Percentiles rank a stretch among this genome's conserved stretches.
phyloP scores from a whole-genome alignment of 2,113 vertebrate genomes.

The Tricholaema leucomelas region DNA sequence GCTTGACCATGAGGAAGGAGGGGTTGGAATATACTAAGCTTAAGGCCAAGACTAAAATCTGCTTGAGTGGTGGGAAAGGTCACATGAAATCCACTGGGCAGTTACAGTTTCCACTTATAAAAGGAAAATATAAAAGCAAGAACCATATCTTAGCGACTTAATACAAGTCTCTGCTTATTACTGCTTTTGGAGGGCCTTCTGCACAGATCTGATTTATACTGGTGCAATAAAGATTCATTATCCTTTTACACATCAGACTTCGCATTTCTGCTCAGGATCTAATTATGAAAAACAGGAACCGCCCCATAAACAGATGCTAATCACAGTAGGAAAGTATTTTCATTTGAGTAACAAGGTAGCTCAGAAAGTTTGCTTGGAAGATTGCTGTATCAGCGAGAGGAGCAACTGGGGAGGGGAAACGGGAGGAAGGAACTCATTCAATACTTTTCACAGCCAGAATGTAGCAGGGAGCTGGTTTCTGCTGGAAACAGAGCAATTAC shows the following conservation, averaged over 20 bases:
- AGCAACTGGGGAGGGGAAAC: not conserved
- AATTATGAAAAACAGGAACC: constrained; percentile 75
- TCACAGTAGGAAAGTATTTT: constrained; percentile 59
- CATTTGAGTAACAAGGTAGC: constrained; percentile 57
- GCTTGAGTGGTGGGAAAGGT: constrained; percentile 82
- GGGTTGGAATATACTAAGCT: constrained; percentile 78
- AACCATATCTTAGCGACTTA: constrained; percentile 72
- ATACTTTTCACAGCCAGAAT: not conserved
- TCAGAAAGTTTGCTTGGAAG: constrained; percentile 48
- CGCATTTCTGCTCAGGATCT: constrained; percentile 73
- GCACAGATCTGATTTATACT: constrained; percentile 78
- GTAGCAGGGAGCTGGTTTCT: not conserved
- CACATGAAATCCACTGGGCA: constrained; percentile 71
- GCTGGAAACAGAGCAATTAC: not conserved
- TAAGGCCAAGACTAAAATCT: constrained; percentile 74
- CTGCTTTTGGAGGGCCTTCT: constrained; percentile 78
- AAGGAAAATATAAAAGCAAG: constrained; percentile 68
- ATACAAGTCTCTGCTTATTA: constrained; percentile 71
- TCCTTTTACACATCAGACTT: constrained; percentile 69
- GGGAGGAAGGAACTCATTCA: not conserved
- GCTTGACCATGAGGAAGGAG: constrained; percentile 71
- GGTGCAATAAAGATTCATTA: constrained; percentile 81
- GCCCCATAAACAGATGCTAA: constrained; percentile 78
- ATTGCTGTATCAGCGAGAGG: not conserved
- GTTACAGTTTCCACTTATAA: constrained; percentile 76